Evolutionary conservation across 2,113 vertebrate species (phyloP).

Genomic region (Toxotes jaculatrix): DNA sequence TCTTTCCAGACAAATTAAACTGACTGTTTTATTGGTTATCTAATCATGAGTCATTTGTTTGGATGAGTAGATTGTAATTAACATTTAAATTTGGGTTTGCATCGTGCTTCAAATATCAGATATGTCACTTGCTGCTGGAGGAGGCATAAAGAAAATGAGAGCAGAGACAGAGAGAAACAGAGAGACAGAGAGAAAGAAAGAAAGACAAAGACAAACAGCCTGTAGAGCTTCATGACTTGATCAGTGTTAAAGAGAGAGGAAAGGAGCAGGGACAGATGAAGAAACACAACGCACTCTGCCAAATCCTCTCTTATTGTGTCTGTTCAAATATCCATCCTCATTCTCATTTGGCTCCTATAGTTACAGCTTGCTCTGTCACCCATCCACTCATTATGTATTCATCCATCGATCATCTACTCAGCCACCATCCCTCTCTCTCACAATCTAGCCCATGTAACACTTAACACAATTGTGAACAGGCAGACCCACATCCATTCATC

Average conservation of each 20-base stretch:
- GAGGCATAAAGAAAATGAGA: neutral
- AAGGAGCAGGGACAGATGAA: slow-evolving; percentile 72
- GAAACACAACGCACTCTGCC: slow-evolving; percentile 52
- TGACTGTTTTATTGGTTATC: slow-evolving; percentile 61
- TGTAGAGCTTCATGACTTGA: slow-evolving; percentile 45
- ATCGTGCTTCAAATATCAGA: slow-evolving; percentile 61
- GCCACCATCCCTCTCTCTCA: slow-evolving; percentile 7
- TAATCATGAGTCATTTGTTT: slow-evolving; percentile 70
- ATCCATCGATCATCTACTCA: slow-evolving; percentile 21
- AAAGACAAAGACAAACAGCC: slow-evolving; percentile 47
- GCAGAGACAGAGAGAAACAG: neutral
- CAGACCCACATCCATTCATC: slow-evolving; percentile 2
- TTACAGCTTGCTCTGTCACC: slow-evolving; percentile 54
- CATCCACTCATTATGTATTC: slow-evolving; percentile 26
- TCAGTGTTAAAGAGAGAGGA: slow-evolving; percentile 47
- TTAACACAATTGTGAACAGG: neutral
- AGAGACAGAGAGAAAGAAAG: slow-evolving; percentile 7
- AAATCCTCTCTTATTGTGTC: slow-evolving; percentile 63
- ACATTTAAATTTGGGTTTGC: slow-evolving; percentile 68
- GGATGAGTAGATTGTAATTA: slow-evolving; percentile 69
- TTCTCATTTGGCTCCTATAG: slow-evolving; percentile 45
- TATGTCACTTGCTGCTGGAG: slow-evolving; percentile 57
- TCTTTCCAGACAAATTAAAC: slow-evolving; percentile 65
- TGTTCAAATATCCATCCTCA: slow-evolving; percentile 60
- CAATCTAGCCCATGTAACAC: neutral